phyloP scores from a whole-genome alignment of 2,888 invertebrate genomes.

The Nomada flava region DNA sequence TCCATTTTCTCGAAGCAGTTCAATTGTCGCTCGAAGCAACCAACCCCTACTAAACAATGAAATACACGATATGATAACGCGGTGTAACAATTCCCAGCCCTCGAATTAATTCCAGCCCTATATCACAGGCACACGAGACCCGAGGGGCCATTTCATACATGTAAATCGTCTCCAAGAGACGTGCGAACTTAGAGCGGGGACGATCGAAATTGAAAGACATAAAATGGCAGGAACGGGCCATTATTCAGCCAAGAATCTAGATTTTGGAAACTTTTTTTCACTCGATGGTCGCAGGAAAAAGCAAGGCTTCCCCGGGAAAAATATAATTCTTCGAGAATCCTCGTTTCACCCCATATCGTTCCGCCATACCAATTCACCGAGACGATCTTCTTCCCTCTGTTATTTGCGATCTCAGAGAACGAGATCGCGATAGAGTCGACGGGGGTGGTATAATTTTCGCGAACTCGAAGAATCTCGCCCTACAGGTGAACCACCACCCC shows the following conservation, averaged over 20 bases:
- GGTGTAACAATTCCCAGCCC: background rate
- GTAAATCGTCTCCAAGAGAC: background rate
- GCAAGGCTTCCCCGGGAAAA: slow-evolving; percentile 55
- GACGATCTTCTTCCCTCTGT: slow-evolving; percentile 46
- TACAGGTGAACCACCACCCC: background rate
- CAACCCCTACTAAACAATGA: background rate
- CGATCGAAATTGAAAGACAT: slow-evolving; percentile 17
- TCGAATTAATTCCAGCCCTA: slow-evolving; percentile 8
- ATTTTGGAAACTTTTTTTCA: slow-evolving; percentile 3
- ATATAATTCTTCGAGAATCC: slow-evolving; percentile 59
- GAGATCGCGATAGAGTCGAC: slow-evolving; percentile 65
- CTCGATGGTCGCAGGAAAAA: slow-evolving; percentile 30
- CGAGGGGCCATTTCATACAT: background rate
- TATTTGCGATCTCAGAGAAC: slow-evolving; percentile 64
- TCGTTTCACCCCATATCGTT: background rate
- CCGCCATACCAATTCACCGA: slow-evolving; percentile 58
- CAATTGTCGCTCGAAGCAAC: background rate
- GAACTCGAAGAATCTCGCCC: slow-evolving; percentile 3
- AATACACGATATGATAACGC: too few species aligned
- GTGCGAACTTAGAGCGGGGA: too few species aligned
- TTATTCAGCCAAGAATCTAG: slow-evolving; percentile 35
- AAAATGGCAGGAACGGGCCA: background rate
- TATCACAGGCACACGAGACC: background rate
- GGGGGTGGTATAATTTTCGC: slow-evolving; percentile 61
- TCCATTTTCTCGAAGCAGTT: background rate